phyloP scores from a whole-genome alignment of 1,140 invertebrate species.

The Glomeris maerens region DNA sequence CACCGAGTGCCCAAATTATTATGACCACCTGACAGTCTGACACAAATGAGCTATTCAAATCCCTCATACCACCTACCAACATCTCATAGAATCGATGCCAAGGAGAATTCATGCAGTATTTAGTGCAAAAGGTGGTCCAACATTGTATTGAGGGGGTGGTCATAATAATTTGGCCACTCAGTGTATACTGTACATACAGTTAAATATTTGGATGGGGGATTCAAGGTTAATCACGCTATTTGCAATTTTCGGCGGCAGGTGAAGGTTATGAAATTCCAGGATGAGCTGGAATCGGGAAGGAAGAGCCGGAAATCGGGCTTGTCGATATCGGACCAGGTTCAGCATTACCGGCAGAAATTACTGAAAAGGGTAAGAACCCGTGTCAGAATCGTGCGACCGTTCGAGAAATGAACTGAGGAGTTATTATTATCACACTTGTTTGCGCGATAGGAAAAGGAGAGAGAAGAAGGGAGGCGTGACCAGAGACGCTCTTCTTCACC shows the following conservation, averaged over 20 bases:
- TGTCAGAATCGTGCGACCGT: background rate
- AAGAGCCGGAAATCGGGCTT: conserved; percentile 59
- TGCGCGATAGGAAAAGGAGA: conserved; percentile 6
- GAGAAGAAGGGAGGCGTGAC: conserved; percentile 13
- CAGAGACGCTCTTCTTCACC: background rate
- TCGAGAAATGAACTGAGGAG: background rate
- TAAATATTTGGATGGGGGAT: too few species aligned
- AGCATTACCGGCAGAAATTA: conserved; percentile 80
- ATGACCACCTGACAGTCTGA: too few species aligned
- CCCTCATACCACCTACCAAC: too few species aligned
- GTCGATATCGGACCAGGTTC: conserved; percentile 65
- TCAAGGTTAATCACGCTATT: too few species aligned
- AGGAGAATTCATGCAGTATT: too few species aligned
- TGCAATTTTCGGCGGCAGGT: conserved; percentile 37
- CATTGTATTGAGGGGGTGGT: too few species aligned
- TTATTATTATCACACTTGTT: background rate
- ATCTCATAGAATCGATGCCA: too few species aligned
- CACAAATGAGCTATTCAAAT: too few species aligned
- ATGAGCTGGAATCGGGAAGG: conserved; percentile 80
- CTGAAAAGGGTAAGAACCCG: conserved; percentile 50
- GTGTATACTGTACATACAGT: too few species aligned
- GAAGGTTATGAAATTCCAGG: conserved; percentile 88
- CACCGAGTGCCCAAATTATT: too few species aligned
- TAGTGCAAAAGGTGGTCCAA: too few species aligned
- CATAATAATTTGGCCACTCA: too few species aligned